Evolutionary conservation across 2,797 vertebrate genomes (phyloP).

Genomic region (Coregonus suidteri): DNA sequence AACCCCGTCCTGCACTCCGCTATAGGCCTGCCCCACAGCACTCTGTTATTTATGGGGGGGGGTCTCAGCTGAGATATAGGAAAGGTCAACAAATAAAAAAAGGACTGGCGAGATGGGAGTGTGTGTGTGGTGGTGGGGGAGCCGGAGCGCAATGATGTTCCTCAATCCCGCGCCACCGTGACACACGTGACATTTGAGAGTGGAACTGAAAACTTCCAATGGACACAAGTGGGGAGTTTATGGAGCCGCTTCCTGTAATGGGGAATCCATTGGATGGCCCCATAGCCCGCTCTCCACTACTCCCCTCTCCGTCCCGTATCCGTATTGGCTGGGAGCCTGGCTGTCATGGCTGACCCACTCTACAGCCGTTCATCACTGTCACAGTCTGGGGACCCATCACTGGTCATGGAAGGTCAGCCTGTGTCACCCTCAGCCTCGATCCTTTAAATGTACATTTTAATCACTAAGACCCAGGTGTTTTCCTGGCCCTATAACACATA

Average conservation of each 20-base stretch:
- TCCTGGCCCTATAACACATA: neutral
- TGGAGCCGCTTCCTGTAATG: slow-evolving; percentile 44
- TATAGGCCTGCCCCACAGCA: slow-evolving; percentile 57
- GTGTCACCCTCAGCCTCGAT: slow-evolving; percentile 16
- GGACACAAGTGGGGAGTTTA: slow-evolving; percentile 51
- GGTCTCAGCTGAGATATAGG: slow-evolving; percentile 70
- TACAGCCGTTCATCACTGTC: slow-evolving; percentile 75
- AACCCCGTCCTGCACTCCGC: slow-evolving; percentile 49
- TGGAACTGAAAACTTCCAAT: slow-evolving; percentile 45
- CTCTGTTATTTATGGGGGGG: slow-evolving; percentile 78
- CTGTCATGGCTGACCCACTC: slow-evolving; percentile 47
- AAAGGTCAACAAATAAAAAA: slow-evolving; percentile 77
- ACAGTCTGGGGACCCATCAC: slow-evolving; percentile 64
- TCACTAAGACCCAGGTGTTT: no score
- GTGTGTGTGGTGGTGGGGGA: no score
- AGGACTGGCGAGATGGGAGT: slow-evolving; percentile 28
- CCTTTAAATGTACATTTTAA: no score
- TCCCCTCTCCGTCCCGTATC: slow-evolving; percentile 1
- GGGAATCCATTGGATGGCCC: slow-evolving; percentile 29
- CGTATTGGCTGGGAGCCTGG: slow-evolving; percentile 30
- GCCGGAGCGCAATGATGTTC: neutral
- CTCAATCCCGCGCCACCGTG: neutral
- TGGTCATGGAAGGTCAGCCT: slow-evolving; percentile 45
- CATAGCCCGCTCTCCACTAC: neutral
- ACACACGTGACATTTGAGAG: slow-evolving; percentile 57